Evolutionary conservation across 2,797 vertebrate genomes (phyloP), one percentile per base, ranked within the genome.

Genomic region (Hyperoplus immaculatus): DNA sequence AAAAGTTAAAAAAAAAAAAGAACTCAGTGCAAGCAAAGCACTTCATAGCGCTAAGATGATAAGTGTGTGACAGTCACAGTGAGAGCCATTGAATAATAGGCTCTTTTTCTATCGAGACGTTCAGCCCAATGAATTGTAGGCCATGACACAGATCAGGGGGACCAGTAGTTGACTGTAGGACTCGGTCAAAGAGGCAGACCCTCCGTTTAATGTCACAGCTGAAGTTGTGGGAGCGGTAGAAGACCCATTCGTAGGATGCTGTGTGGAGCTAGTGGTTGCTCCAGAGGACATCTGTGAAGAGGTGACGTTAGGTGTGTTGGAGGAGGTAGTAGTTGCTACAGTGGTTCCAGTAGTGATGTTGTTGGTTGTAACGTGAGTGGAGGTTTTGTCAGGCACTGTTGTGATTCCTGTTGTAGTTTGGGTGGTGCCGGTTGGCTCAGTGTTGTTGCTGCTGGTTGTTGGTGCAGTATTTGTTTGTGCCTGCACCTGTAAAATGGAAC

Each of bases 141-240:
- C 36, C 1, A 91, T 59, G 7, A 78, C 6, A 6, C 66, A 45
- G 12, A 81, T 6, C 11, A 38, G 57, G 0, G 75, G 12, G 36
- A 87, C 14, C 73, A 92, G 56, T 5, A 90, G 13, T 0, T 50
- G 82, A 53, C 64, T 47, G 73, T 8, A 66, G 72, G 69, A 36
- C 39, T 38, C 11, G 1, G 62, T 64, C 63, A 72, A n/a, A 50
- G 71, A 45, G 3, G 36, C 61, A 1, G 77, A 64, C 0, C 80
- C 76, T 46, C 65, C 77, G 39, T 58, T 69, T 47, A 3, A 0
- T 0, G 77, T 47, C 0, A 39, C 56, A 3, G 65, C 1, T 6
- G 46, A 3, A 16, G 50, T 9, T 1, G 11, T 0, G 0, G 8
- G 0, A 18, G 3, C 0, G 6, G 39, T 42, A 29, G 29, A 29